Conservation (phyloP, 2,113 vertebrate species). For the Callipepla squamata region DNA sequence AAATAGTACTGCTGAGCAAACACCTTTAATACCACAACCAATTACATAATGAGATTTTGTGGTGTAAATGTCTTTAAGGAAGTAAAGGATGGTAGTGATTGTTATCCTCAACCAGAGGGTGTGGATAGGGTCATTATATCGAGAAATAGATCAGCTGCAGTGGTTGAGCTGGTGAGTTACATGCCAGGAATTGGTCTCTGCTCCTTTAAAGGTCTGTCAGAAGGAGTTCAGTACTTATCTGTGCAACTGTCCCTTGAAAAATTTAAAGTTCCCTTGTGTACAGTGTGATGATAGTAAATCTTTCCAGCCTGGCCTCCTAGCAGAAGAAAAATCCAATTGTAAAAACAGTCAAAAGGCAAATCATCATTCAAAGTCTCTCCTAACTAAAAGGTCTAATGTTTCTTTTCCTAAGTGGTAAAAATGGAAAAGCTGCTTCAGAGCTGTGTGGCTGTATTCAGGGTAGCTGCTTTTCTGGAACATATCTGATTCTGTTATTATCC, state of each 20-base stretch:
- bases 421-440: constrained; percentile 43
- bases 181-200: background rate
- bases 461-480: constrained; percentile 15
- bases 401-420: constrained; percentile 41
- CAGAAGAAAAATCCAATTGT: constrained; percentile 38
- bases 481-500: background rate
- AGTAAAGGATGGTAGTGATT: background rate
- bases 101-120: background rate
- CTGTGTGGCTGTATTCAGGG: background rate
- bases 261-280: constrained; percentile 34
- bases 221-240: constrained; percentile 22
- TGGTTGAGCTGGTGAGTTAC: background rate
- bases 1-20: background rate
- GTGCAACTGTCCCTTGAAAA: constrained; percentile 34
- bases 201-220: constrained; percentile 39
- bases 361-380: constrained; percentile 28
- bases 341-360: constrained; percentile 44
- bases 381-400: constrained; percentile 36
- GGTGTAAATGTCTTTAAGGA: background rate
- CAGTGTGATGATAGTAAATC: constrained; percentile 38
- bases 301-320: constrained; percentile 9
- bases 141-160: background rate
- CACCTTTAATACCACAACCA: background rate
- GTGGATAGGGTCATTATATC: background rate
- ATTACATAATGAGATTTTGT: background rate